phyloP scores from a whole-genome alignment of 1,140 invertebrate genomes.

The Pogonomyrmex californicus region DNA sequence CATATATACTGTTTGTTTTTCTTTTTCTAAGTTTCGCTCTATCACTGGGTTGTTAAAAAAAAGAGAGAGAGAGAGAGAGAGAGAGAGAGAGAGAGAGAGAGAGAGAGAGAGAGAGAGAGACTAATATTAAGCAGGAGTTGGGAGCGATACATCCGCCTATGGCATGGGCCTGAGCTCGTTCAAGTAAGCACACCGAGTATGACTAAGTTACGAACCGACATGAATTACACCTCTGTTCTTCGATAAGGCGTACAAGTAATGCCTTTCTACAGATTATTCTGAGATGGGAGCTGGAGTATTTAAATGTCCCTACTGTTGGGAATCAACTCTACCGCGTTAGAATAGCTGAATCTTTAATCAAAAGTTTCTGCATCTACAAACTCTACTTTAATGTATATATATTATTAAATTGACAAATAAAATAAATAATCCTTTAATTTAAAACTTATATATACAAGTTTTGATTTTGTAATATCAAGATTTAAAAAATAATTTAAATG shows the following conservation, averaged over 20 bases:
- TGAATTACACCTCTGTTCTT: constrained; percentile 17
- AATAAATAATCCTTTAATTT: not conserved
- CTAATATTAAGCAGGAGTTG: constrained; percentile 28
- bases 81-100: too few species aligned
- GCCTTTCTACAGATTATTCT: constrained; percentile 17
- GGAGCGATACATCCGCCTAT: not conserved
- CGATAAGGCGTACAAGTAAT: not conserved
- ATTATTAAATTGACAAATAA: not conserved
- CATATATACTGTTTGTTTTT: constrained; percentile 68
- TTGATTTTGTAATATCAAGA: too few species aligned
- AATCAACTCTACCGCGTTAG: constrained; percentile 11
- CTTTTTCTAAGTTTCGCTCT: constrained; percentile 72
- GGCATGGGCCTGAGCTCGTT: not conserved
- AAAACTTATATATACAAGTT: not conserved
- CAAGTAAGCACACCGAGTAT: constrained; percentile 1
- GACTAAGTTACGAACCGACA: constrained; percentile 9
- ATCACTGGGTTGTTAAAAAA: constrained; percentile 78
- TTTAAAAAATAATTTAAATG: not conserved
- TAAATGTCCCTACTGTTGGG: constrained; percentile 19
- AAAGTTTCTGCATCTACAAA: not conserved
- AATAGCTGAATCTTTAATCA: constrained; percentile 7
- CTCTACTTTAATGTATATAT: not conserved
- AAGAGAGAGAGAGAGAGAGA: too few species aligned
- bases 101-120: too few species aligned
- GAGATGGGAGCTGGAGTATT: not conserved